Evolutionary conservation across 30 jellyfish, hydroid and myxozoan genomes (phyloP).

Genomic region (Aurelia sp.): DNA sequence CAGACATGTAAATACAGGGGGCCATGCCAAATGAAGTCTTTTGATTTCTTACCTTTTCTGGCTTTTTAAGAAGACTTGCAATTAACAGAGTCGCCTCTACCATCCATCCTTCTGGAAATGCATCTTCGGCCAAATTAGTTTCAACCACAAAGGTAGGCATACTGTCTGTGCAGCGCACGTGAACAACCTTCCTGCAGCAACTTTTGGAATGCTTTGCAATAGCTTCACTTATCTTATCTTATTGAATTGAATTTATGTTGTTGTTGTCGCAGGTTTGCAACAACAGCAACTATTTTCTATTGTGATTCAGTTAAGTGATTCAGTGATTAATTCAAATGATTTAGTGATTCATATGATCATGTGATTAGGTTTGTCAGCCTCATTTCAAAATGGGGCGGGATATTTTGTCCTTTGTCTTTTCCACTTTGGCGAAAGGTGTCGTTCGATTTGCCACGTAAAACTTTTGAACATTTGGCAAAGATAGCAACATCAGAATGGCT

Average conservation of each 20-base stretch:
- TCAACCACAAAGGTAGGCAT: conserved; percentile 55
- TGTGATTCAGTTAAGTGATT: too few species aligned
- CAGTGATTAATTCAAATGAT: background rate
- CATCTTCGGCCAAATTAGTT: conserved; percentile 28
- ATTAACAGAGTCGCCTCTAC: conserved; percentile 38
- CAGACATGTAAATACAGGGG: too few species aligned
- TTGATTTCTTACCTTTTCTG: conserved; percentile 16
- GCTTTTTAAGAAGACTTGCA: conserved; percentile 42
- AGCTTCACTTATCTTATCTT: too few species aligned
- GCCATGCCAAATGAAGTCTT: too few species aligned
- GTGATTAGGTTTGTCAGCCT: background rate
- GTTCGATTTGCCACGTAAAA: background rate
- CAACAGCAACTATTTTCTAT: too few species aligned
- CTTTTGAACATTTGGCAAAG: too few species aligned
- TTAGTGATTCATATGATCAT: background rate
- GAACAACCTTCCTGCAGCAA: too few species aligned
- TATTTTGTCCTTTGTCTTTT: background rate
- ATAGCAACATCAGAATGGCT: conserved; percentile 19
- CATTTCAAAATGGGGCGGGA: background rate
- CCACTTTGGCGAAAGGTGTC: background rate
- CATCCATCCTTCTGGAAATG: conserved; percentile 56
- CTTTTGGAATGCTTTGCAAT: too few species aligned
- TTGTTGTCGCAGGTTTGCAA: too few species aligned
- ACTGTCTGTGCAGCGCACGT: background rate
- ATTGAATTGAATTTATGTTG: too few species aligned